Percentiles rank a stretch among this genome's conserved stretches.
Evolutionary conservation across 2,113 vertebrate species (phyloP).

Genomic region (Caloenas nicobarica): DNA sequence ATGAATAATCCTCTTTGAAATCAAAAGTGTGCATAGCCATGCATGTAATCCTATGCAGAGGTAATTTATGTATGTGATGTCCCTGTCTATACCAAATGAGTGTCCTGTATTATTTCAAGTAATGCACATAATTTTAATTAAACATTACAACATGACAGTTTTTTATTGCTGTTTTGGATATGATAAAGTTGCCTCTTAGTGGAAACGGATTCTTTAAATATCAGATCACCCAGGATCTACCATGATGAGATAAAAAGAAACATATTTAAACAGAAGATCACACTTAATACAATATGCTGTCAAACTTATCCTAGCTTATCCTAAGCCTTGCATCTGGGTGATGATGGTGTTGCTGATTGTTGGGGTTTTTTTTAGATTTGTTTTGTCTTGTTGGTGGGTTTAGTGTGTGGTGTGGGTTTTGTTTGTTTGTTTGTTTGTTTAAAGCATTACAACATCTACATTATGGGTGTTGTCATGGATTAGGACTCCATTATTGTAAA

Average conservation of each 20-base stretch:
- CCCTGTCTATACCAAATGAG: not conserved
- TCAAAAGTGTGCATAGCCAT: not conserved
- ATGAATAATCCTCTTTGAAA: not conserved
- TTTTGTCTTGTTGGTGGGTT: not conserved
- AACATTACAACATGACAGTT: not conserved
- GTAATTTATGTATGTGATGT: not conserved
- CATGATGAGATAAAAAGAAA: not conserved
- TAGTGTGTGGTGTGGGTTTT: not conserved
- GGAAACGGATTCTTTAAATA: not conserved
- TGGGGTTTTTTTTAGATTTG: not conserved
- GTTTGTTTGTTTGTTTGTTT: too few species aligned
- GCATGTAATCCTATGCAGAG: not conserved
- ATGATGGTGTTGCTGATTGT: not conserved
- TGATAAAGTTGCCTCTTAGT: not conserved
- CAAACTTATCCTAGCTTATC: not conserved
- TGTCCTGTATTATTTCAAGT: not conserved
- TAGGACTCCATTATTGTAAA: not conserved
- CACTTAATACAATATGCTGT: not conserved
- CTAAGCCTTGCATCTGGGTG: not conserved
- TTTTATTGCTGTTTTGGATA: not conserved
- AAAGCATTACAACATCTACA: not conserved
- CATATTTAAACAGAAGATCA: not conserved
- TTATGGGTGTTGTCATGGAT: not conserved
- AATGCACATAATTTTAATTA: not conserved
- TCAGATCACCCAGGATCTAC: not conserved